phyloP scores from a whole-genome alignment of 2,113 vertebrate species.

The Ciconia stormi region DNA sequence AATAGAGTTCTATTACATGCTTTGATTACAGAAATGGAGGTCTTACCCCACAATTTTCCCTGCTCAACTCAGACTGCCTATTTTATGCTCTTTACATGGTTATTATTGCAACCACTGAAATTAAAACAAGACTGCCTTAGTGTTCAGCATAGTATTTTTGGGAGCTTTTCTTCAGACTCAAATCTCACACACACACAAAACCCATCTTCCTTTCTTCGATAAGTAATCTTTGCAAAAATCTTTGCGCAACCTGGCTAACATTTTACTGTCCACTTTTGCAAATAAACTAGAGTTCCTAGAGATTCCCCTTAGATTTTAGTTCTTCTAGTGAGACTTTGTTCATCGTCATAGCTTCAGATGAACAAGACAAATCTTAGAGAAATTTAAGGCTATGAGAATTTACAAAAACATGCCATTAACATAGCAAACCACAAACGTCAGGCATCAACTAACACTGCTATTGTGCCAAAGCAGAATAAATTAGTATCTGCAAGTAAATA shows the following conservation, averaged over 20 bases:
- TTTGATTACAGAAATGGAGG: slow-evolving; percentile 55
- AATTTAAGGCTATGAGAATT: neutral
- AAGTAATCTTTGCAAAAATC: neutral
- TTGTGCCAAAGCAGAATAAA: neutral
- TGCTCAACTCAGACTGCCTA: slow-evolving; percentile 53
- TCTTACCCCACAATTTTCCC: slow-evolving; percentile 61
- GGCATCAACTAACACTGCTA: neutral
- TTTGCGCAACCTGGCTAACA: too few species aligned
- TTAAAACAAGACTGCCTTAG: slow-evolving; percentile 50
- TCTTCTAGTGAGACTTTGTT: neutral
- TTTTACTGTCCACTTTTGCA: neutral
- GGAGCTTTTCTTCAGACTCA: neutral
- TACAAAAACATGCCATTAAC: neutral
- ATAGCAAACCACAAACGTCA: neutral
- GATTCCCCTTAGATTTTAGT: neutral
- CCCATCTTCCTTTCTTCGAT: neutral
- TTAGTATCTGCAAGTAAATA: neutral
- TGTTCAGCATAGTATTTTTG: slow-evolving; percentile 19
- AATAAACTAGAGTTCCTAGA: neutral
- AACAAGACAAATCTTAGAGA: neutral
- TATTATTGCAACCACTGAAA: slow-evolving; percentile 71
- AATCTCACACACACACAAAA: neutral
- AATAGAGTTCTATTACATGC: slow-evolving; percentile 50
- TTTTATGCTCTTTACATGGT: slow-evolving; percentile 60
- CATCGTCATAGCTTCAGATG: neutral